Conservation (phyloP, 2,797 vertebrate genomes). For the Takifugu ocellatus region DNA sequence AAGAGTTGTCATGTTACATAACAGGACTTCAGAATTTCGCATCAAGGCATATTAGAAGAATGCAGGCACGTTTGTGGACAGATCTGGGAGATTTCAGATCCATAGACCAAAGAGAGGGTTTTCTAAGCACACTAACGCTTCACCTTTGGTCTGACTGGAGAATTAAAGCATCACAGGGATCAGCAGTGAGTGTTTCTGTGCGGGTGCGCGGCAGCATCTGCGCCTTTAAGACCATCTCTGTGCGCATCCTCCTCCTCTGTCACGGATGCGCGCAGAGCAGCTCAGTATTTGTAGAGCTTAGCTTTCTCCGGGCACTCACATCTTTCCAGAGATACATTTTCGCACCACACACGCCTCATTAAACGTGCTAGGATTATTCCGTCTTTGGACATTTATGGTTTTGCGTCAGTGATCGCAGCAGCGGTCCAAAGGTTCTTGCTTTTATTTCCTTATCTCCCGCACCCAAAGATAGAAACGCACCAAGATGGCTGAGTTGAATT, state of each 20-base stretch:
- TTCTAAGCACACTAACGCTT: not conserved
- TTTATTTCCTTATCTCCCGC: slow-evolving; percentile 38
- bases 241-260: slow-evolving; percentile 61
- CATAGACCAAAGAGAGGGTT: no score
- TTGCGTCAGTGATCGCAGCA: slow-evolving; percentile 46
- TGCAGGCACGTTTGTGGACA: not conserved
- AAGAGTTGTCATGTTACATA: not conserved
- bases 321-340: not conserved
- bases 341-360: slow-evolving; percentile 6
- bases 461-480: slow-evolving; percentile 53
- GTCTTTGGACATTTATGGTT: slow-evolving; percentile 58
- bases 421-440: slow-evolving; percentile 48
- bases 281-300: slow-evolving; percentile 45
- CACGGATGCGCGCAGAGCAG: slow-evolving; percentile 53
- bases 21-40: not conserved
- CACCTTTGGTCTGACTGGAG: not conserved
- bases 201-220: slow-evolving; percentile 40
- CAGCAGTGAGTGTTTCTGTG: not conserved
- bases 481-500: slow-evolving; percentile 96
- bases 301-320: slow-evolving; percentile 26
- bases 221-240: slow-evolving; percentile 71
- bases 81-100: not conserved
- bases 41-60: not conserved
- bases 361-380: slow-evolving; percentile 19
- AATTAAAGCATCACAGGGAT: not conserved